These are phyloP conservation scores for Diacarnus erythraeanus DNA, from an alignment of 37 sponge, comb jelly and placozoan genomes.

Conservation along the genomic window DNA sequence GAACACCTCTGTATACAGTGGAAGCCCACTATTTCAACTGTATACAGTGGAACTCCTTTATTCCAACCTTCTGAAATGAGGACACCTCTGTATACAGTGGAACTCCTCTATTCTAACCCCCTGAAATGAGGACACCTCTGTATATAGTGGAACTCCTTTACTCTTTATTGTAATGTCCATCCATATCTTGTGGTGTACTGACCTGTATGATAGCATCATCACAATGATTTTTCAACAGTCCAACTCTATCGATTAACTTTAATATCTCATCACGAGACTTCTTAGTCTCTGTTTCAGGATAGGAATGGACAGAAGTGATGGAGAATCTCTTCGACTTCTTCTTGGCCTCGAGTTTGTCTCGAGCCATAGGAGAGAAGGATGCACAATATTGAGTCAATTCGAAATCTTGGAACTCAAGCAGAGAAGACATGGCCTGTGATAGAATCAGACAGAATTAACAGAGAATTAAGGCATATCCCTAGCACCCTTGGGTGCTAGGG, in stretches of 20 bases:
- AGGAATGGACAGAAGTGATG: neutral
- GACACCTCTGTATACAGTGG: too few relatives aligned
- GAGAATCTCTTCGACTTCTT: neutral
- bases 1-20: too few relatives aligned
- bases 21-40: too few relatives aligned
- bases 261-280: slow-evolving; percentile 20
- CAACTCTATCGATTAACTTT: slow-evolving; percentile 24
- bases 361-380: slow-evolving; percentile 8
- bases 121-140: too few relatives aligned
- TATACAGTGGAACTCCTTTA: too few relatives aligned
- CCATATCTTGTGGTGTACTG: neutral
- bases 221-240: slow-evolving; percentile 17
- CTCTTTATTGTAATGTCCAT: too few relatives aligned
- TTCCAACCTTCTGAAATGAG: too few relatives aligned
- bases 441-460: neutral
- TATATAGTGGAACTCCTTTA: neutral
- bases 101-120: too few relatives aligned
- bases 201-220: slow-evolving; percentile 24
- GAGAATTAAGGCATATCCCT: too few relatives aligned
- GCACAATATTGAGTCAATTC: slow-evolving; percentile 19
- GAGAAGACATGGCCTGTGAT: slow-evolving; percentile 29
- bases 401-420: slow-evolving; percentile 36
- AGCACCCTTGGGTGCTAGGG: too few relatives aligned
- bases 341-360: neutral
- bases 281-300: neutral